These are phyloP conservation scores for Tetrao urogallus DNA, from an alignment of 2,113 vertebrate genomes.

Conservation along the genomic window DNA sequence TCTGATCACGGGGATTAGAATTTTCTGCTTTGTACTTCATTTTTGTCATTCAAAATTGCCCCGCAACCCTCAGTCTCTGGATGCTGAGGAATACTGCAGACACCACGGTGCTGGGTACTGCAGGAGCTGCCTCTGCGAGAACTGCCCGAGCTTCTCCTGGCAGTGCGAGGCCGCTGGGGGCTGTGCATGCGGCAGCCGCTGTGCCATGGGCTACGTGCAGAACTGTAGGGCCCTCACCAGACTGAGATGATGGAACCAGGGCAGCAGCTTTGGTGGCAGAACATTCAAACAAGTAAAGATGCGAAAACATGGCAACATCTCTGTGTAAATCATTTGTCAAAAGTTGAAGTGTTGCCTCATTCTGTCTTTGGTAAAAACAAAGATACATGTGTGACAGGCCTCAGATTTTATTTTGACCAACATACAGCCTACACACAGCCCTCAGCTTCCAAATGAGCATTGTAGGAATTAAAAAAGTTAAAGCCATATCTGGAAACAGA, in stretches of 20 bases:
- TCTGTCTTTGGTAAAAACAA: not conserved
- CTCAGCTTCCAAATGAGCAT: not conserved
- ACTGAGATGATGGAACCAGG: not conserved
- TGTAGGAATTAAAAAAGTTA: not conserved
- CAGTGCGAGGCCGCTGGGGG: not conserved
- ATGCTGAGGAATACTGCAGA: not conserved
- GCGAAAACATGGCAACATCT: not conserved
- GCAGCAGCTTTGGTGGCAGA: not conserved
- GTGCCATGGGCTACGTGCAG: rapidly evolving
- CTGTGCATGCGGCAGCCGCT: rapidly evolving
- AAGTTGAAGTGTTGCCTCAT: not conserved
- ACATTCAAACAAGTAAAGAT: not conserved
- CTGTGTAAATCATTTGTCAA: not conserved
- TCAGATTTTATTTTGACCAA: not conserved
- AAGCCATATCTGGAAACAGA: not conserved
- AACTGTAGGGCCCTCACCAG: not conserved
- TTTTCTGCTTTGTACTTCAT: not conserved
- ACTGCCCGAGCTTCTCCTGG: not conserved
- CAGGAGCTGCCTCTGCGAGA: not conserved
- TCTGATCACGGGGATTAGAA: not conserved
- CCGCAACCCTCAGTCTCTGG: not conserved
- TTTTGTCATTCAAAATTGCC: not conserved
- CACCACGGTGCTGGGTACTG: not conserved
- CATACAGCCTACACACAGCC: not conserved
- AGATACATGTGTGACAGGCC: not conserved